phyloP scores from a whole-genome alignment of 2,888 invertebrate genomes.

The Germaria angustata region DNA sequence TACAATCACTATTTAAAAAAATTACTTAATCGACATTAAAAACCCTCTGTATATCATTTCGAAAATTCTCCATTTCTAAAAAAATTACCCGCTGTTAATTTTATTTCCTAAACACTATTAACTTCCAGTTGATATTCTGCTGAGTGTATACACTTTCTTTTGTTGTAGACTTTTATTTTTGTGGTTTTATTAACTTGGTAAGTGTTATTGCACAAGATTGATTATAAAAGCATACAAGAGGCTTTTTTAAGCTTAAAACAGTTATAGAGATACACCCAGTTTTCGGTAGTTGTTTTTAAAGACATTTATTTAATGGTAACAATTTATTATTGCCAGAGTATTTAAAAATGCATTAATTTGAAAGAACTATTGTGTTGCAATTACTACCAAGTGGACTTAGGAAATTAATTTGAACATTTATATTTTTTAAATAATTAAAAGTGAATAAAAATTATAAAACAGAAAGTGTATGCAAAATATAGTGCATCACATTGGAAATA shows the following conservation, averaged over 20 bases:
- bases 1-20: too few relatives aligned
- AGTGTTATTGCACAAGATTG: slow-evolving; percentile 59
- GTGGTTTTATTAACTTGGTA: slow-evolving; percentile 17
- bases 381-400: not conserved
- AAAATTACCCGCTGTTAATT: not conserved
- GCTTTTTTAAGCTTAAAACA: slow-evolving; percentile 30
- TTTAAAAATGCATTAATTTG: slow-evolving; percentile 50
- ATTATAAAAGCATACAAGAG: slow-evolving; percentile 65
- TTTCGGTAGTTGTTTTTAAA: slow-evolving; percentile 54
- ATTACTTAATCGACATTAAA: too few relatives aligned
- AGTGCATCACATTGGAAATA: too few relatives aligned
- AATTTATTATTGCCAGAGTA: slow-evolving; percentile 37
- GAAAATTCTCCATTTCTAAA: too few relatives aligned
- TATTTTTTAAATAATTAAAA: not conserved
- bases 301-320: slow-evolving; percentile 47
- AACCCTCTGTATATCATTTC: too few relatives aligned
- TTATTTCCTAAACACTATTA: not conserved
- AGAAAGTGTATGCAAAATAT: not conserved
- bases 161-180: not conserved
- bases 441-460: too few relatives aligned
- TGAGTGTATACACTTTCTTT: slow-evolving; percentile 35
- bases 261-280: slow-evolving; percentile 59
- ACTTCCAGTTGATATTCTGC: slow-evolving; percentile 11
- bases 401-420: slow-evolving; percentile 12
- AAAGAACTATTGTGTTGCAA: not conserved